Evolutionary conservation across 2,113 vertebrate genomes (phyloP).

Genomic region (Microtus oregoni): DNA sequence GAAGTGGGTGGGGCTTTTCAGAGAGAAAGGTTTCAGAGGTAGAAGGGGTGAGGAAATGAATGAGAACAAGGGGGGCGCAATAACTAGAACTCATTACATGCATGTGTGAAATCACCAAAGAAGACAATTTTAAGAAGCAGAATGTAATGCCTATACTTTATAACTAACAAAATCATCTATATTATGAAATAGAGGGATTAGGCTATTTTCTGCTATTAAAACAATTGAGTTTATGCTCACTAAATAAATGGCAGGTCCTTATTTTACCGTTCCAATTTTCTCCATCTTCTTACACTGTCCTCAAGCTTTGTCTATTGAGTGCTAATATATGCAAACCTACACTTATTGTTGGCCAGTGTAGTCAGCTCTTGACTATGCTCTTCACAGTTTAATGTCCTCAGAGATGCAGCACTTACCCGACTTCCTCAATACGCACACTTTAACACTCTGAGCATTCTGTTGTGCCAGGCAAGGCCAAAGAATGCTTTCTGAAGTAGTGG

Average conservation of each 20-base stretch:
- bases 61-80: too few relatives aligned
- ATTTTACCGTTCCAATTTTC: neutral
- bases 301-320: neutral
- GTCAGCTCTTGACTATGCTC: neutral
- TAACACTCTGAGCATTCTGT: neutral
- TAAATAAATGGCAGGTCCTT: neutral
- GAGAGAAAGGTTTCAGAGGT: neutral
- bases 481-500: neutral
- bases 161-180: slow-evolving; percentile 18
- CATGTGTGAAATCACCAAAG: too few relatives aligned
- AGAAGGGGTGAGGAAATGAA: neutral
- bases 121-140: neutral
- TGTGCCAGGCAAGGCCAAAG: neutral
- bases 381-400: neutral
- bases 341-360: neutral
- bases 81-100: neutral
- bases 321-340: neutral
- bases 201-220: neutral
- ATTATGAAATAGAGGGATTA: neutral
- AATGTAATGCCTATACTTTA: neutral
- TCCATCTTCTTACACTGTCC: neutral
- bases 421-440: neutral
- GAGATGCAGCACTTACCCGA: neutral
- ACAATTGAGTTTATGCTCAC: neutral
- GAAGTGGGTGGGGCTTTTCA: neutral